Base-by-base conservation (phyloP, 2,113 vertebrate species). In the Aramus guarauna region DNA sequence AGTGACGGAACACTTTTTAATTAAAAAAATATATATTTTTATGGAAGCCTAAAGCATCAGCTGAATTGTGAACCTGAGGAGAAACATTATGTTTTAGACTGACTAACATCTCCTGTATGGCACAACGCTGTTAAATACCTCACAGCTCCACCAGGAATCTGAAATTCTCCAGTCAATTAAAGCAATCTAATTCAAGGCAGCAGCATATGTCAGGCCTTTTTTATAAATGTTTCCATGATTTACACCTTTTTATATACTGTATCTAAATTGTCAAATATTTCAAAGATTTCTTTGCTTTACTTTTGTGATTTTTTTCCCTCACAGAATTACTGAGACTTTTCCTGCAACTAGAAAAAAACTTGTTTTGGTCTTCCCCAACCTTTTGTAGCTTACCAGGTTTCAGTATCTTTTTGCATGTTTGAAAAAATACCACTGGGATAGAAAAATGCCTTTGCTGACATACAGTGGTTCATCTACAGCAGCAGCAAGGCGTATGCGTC, bases 1-100 rank as follows among this genome's bases (percentile, higher is more conserved):
- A 95, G 76, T 15, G 85, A 74, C 90, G 83, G 69, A 96, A 78
- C 30, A 69, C 20, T 67, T 96, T 96, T 94, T 93, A 96, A 97
- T 97, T 97, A 94, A 96, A 85, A 92, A 83, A 66, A 85, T 41
- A 91, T 75, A 62, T 41, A 92, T 23, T 72, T 82, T 96, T 94
- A 71, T 94, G 93, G 96, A 97, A 93, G 69, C 80, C 80, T 71
- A 39, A 55, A 90, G 94, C 66, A 1, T 52, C 75, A 67, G 56
- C 37, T 96, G 95, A 87, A 24, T 59, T 95, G 76, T 91, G 55
- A 68, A 79, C n/a, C 69, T 20, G 75, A 92, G 55, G 27, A 37
- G 78, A 68, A 88, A 68, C 39, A 15, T 80, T 52, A 43, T 69
- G 45, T 37, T 88, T 82, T 78, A 43, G 27, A 68, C 22, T 72